phyloP scores from a whole-genome alignment of 2,797 vertebrate species.

The Pteropus rufus region DNA sequence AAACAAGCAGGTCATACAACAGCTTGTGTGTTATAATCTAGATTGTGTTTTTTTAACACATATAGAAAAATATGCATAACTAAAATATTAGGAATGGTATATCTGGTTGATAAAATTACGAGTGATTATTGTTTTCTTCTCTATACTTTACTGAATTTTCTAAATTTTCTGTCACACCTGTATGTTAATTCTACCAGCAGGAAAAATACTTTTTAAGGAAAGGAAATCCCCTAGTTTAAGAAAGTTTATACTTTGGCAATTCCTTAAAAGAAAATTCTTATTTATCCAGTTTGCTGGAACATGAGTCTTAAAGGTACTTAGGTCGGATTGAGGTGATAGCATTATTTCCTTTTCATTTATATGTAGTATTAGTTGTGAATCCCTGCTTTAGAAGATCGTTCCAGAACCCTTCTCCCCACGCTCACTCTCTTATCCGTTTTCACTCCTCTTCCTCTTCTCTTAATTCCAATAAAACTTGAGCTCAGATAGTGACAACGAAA shows the following conservation, averaged over 20 bases:
- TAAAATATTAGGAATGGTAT: not conserved
- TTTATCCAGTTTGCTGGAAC: not conserved
- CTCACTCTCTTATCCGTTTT: not conserved
- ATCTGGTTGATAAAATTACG: not conserved
- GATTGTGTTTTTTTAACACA: not conserved
- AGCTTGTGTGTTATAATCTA: not conserved
- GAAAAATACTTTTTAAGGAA: constrained; percentile 19
- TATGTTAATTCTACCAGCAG: not conserved
- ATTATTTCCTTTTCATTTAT: not conserved
- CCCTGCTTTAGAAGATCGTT: not conserved
- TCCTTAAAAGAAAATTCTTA: not conserved
- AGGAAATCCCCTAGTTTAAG: not conserved
- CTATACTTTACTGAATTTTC: not conserved
- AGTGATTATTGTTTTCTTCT: not conserved
- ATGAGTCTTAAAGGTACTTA: too few species aligned
- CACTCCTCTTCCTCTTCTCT: not conserved
- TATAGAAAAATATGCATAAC: not conserved
- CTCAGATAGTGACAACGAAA: not conserved
- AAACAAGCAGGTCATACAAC: not conserved
- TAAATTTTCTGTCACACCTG: not conserved
- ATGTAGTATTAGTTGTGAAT: not conserved
- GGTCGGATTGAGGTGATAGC: not conserved
- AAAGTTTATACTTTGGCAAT: not conserved
- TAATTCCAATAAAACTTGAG: not conserved
- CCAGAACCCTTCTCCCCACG: not conserved